phyloP scores from a whole-genome alignment of 64 coral and sea anemone genomes.

The Orbicella faveolata region DNA sequence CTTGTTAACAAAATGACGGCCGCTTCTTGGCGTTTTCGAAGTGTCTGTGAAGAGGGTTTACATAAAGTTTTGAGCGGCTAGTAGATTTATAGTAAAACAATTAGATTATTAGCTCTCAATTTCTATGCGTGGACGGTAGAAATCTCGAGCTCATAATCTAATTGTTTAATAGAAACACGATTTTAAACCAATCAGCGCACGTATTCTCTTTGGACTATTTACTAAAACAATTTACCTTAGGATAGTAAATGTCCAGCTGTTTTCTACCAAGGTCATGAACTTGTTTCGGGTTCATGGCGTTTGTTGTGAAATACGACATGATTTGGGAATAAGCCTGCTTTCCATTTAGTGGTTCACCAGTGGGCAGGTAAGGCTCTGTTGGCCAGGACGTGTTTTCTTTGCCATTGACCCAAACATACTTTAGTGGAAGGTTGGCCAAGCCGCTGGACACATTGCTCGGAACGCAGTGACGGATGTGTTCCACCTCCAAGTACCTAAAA shows the following conservation, averaged over 20 bases:
- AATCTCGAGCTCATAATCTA: no score
- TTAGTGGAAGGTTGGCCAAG: constrained; percentile 30
- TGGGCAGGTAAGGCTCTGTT: constrained; percentile 36
- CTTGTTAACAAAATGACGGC: no score
- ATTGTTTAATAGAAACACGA: no score
- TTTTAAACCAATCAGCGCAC: neutral
- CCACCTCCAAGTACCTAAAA: constrained; percentile 45
- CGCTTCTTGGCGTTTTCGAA: no score
- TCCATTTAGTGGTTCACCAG: constrained; percentile 49
- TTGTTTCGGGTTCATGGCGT: constrained; percentile 30
- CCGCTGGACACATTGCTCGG: constrained; percentile 71
- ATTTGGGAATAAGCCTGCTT: constrained; percentile 37
- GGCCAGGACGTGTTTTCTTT: constrained; percentile 18
- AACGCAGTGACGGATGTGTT: constrained; percentile 47
- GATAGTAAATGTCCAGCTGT: constrained; percentile 57
- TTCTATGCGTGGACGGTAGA: no score
- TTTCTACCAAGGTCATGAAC: constrained; percentile 62
- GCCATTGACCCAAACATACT: constrained; percentile 41
- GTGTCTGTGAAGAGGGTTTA: no score
- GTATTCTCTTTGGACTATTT: no score
- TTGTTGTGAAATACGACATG: constrained; percentile 59
- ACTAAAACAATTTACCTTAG: constrained; percentile 50
- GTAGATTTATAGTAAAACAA: no score
- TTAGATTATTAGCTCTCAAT: no score
- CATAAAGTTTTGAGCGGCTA: no score